These are phyloP conservation scores for Philotrypesis tridentata DNA, from an alignment of 1,140 invertebrate genomes.

Conservation along the genomic window DNA sequence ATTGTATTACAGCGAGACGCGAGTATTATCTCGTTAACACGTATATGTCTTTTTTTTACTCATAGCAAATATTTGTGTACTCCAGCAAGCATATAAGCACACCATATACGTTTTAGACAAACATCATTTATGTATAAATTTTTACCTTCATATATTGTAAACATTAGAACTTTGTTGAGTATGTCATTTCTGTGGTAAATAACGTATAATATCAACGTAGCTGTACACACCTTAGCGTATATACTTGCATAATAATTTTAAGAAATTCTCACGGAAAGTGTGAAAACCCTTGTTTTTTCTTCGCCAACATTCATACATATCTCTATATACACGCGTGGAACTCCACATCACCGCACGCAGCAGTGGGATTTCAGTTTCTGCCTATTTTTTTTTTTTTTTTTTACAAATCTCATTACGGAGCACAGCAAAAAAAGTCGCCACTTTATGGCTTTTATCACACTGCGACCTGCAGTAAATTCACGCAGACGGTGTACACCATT, in stretches of 20 bases:
- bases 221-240: too few species aligned
- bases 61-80: constrained; percentile 1
- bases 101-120: constrained; percentile 19
- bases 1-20: neutral
- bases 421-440: constrained; percentile 35
- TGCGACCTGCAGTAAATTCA: constrained; percentile 18
- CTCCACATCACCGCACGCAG: constrained; percentile 1
- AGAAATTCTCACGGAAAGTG: too few species aligned
- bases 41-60: constrained; percentile 1
- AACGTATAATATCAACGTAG: too few species aligned
- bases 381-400: neutral
- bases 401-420: constrained; percentile 11
- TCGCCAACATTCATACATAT: neutral
- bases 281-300: too few species aligned
- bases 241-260: too few species aligned
- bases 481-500: neutral
- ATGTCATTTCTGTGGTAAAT: too few species aligned
- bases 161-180: too few species aligned
- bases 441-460: constrained; percentile 30
- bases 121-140: constrained; percentile 25
- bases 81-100: neutral
- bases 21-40: neutral
- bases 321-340: neutral
- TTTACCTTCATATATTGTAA: too few species aligned
- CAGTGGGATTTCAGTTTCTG: constrained; percentile 1